Conservation (phyloP, 2,113 vertebrate genomes). For the Limnothrissa miodon region DNA sequence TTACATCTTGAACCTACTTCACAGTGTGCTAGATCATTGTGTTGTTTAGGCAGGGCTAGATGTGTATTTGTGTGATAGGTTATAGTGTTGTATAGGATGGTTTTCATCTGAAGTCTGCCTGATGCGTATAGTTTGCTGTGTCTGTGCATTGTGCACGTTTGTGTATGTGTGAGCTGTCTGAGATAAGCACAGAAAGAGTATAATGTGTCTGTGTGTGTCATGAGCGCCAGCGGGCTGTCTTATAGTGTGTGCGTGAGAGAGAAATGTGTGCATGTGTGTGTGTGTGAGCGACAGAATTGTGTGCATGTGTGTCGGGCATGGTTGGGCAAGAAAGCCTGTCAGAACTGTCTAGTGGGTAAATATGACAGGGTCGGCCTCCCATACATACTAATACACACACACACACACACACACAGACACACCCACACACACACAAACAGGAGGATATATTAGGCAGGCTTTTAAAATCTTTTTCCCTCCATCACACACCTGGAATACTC, state of each 20-base stretch:
- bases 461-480: too few relatives aligned
- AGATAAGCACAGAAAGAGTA: too few relatives aligned
- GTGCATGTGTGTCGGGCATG: conserved; percentile 6
- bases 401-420: not conserved
- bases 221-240: not conserved
- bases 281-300: not conserved
- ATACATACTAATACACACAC: not conserved
- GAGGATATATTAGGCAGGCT: too few relatives aligned
- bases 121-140: not conserved
- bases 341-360: conserved; percentile 29
- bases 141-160: too few relatives aligned
- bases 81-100: too few relatives aligned
- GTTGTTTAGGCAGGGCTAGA: too few relatives aligned
- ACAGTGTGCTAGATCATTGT: too few relatives aligned
- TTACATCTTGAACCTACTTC: too few relatives aligned
- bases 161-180: too few relatives aligned
- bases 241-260: too few relatives aligned
- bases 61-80: too few relatives aligned
- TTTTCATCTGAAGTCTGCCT: not conserved
- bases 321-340: conserved; percentile 12
- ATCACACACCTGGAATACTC: too few relatives aligned
- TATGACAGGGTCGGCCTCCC: conserved; percentile 10
- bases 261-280: not conserved
- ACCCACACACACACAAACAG: not conserved
- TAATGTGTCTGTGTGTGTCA: not conserved